Conservation (phyloP, 2,113 vertebrate species). For the Leucopternis melanops region DNA sequence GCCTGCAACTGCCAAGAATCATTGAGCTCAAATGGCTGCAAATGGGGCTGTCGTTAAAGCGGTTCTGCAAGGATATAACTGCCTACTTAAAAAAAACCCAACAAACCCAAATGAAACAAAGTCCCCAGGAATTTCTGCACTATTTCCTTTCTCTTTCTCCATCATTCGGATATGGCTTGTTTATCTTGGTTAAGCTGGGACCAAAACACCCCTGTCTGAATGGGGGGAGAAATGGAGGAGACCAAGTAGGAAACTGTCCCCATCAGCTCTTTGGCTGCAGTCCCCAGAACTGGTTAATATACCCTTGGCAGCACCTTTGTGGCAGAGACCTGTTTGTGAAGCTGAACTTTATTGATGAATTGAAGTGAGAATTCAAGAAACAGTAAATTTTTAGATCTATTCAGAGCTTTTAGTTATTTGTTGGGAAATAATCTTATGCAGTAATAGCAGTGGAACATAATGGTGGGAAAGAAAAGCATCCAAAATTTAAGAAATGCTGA, state of each 20-base stretch:
- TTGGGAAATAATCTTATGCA: background rate
- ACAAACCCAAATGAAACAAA: background rate
- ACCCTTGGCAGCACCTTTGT: background rate
- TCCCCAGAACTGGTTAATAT: background rate
- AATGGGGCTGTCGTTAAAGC: background rate
- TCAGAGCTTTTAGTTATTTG: background rate
- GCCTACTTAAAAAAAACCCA: background rate
- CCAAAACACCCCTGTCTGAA: background rate
- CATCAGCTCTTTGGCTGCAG: background rate
- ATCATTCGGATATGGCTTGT: background rate
- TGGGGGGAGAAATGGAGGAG: background rate
- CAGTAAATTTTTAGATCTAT: background rate
- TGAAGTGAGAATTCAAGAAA: background rate
- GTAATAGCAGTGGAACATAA: background rate
- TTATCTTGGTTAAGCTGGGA: background rate
- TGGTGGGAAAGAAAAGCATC: background rate
- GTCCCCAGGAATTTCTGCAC: background rate
- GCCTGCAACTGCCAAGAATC: background rate
- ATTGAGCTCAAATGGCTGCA: background rate
- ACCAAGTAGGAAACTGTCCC: fast-evolving
- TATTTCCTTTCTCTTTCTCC: background rate
- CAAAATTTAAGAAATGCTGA: background rate
- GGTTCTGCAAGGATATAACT: background rate
- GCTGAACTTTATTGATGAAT: background rate
- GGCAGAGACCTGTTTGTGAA: background rate